These are phyloP conservation scores for Misgurnus anguillicaudatus DNA, from an alignment of 2,113 vertebrate genomes.

Conservation along the genomic window DNA sequence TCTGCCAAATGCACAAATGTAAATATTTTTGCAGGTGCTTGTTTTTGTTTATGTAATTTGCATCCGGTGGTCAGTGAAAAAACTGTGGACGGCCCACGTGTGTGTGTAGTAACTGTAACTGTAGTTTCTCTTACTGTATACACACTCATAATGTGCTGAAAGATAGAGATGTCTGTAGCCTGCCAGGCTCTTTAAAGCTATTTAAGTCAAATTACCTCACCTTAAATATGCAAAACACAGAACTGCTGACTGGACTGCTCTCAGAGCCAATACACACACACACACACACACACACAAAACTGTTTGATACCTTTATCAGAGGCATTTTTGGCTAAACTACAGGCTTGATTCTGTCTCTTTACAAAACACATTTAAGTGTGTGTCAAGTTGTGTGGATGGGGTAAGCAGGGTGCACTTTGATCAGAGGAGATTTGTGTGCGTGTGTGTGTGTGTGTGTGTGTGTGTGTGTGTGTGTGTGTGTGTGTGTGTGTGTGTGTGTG, in stretches of 20 bases:
- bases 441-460: constrained; percentile 41
- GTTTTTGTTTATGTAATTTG: too few species aligned
- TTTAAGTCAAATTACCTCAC: constrained; percentile 32
- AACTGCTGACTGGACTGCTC: constrained; percentile 28
- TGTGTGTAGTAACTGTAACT: too few species aligned
- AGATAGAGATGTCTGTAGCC: constrained; percentile 5
- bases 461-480: constrained; percentile 35
- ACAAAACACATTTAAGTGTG: constrained; percentile 23
- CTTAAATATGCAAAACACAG: constrained; percentile 11
- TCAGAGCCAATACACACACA: neutral
- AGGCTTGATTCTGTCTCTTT: constrained; percentile 15
- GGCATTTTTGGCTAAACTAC: constrained; percentile 7
- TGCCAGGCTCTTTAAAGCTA: neutral
- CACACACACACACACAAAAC: neutral
- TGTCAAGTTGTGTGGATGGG: neutral
- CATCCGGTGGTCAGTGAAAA: too few species aligned
- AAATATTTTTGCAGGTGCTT: too few species aligned
- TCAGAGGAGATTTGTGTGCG: constrained; percentile 59
- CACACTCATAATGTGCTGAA: neutral
- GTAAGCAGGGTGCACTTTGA: constrained; percentile 43
- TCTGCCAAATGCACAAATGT: too few species aligned
- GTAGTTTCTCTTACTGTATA: too few species aligned
- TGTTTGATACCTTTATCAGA: constrained; percentile 26
- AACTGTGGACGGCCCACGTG: too few species aligned
- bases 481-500: constrained; percentile 56